Base-by-base conservation (phyloP, 2,113 vertebrate species). In the Odobenus rosmarus region DNA sequence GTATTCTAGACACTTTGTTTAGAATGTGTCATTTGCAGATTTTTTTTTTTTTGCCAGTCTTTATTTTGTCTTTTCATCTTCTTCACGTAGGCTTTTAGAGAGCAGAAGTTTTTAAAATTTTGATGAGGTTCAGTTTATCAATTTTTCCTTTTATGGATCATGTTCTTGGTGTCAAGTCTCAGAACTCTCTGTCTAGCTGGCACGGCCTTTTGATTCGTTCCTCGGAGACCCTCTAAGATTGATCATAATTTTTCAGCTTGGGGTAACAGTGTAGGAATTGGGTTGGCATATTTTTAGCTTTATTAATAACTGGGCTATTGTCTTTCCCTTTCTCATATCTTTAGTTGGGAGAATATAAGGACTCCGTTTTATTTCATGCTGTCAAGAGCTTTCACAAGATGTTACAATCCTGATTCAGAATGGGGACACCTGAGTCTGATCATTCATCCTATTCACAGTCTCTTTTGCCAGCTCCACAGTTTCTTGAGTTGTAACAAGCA, bases 181-280 rank as follows among this genome's bases (percentile, higher is more conserved):
- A 59, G 77, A 72, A 49, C 19, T 62, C 76, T 90, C 67, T 76
- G 46, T 46, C 26, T 72, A 26, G 18, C 7, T 23, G 10, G 33
- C n/a, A 14, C 55, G 81, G 67, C 55, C 49, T 59, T 84, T 74
- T 76, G 36, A 67, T 53, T 26, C 3, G 0, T 62, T 92, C 11
- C 31, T 87, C 59, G 57, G 62, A 92, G 85, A 86, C 36, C 24
- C 13, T 82, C 19, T 71, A 23, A 26, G 8, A 14, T 90, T 67
- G 67, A 46, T 96, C 28, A 33, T 93, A 71, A 84, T 91, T 91
- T 95, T 80, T 51, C 80, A 46, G 16, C 28, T 84, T 95, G n/a
- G 80, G 39, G 26, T 95, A 69, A n/a, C 55, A 72, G 19, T 69
- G 42, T 84, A 88, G 72, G 33, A 84, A 53, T 53, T 51, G 49